Base-by-base conservation (phyloP, 2,797 vertebrate genomes). In the Poecilia gillii region DNA sequence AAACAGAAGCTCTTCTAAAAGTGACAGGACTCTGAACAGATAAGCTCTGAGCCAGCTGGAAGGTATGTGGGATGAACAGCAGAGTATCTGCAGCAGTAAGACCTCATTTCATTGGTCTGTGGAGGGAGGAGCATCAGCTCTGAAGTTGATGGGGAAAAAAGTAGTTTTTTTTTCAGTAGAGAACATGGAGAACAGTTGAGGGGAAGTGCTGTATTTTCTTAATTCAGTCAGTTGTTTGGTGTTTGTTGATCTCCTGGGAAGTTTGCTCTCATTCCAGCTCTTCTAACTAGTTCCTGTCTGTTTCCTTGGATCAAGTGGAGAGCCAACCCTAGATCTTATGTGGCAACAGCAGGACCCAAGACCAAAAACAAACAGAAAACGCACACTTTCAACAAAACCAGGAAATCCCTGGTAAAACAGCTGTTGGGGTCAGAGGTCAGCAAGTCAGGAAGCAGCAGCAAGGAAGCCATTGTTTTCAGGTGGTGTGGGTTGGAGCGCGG, bases 321-420 rank as follows among this genome's bases (percentile, higher is more conserved):
- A 62, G 28, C 16, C 23, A 5, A 31, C 5, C 57, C 28, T 31
- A 16, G 28, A 16, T 16, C 57, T 59, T 31, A 87, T 87, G 88
- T 88, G 78, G 76, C 55, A 77, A 28, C 75, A 77, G n/a, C 55
- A 31, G 55, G 28, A 59, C 49, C 20, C 45, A 75, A 75, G 55
- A 36, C 59, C 59, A 14, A 36, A 18, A 64, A 36, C 13, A 73
- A 53, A 74, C 43, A 78, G 79, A 80, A 76, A 81, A 28, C 43
- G 62, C 23, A 12, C 20, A 12, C 20, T 18, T 11, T 39, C 11
- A 41, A 33, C 28, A 11, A 55, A 51, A 53, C 14, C 28, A 59
- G 53, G 31, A 73, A 49, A 49, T n/a, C n/a, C 31, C 20, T 43
- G 51, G 23, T n/a, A 43, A 39, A 57, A 57, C 7, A n/a, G n/a